These are phyloP conservation scores for Pollenia amentaria DNA, from an alignment of 2,888 invertebrate species.

Conservation along the genomic window DNA sequence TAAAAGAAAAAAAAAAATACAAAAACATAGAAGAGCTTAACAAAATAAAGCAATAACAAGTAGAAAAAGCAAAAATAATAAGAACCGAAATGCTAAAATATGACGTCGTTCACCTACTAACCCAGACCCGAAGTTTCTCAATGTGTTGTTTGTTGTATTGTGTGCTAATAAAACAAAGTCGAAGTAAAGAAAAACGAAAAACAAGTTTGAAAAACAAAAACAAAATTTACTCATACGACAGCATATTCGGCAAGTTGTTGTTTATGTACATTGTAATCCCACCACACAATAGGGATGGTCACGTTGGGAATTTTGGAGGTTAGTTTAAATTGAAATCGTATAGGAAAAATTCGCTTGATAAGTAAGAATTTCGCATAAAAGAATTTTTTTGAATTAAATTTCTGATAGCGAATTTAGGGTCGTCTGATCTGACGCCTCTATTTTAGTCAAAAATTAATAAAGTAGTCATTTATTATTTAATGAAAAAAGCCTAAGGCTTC, in stretches of 20 bases:
- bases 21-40: constrained; percentile 10
- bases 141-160: constrained; percentile 25
- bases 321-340: too few relatives aligned
- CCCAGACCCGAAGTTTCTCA: constrained; percentile 73
- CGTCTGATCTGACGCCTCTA: too few relatives aligned
- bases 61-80: background rate
- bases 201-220: background rate
- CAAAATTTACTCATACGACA: constrained; percentile 20
- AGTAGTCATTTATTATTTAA: too few relatives aligned
- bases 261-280: background rate
- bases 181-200: constrained; percentile 15
- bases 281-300: background rate
- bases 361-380: too few relatives aligned
- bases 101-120: constrained; percentile 76
- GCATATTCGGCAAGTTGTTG: background rate
- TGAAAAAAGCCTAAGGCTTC: too few relatives aligned
- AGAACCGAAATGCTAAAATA: constrained; percentile 48
- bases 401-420: too few relatives aligned
- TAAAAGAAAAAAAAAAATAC: constrained; percentile 6
- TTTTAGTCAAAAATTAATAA: too few relatives aligned
- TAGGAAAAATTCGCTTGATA: too few relatives aligned
- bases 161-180: constrained; percentile 48
- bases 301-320: background rate
- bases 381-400: too few relatives aligned
- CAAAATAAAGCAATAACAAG: constrained; percentile 35